Percentiles rank a stretch among this genome's conserved stretches.
These are phyloP conservation scores for Brachypodius melanocephalos DNA, from an alignment of 2,113 vertebrate genomes.

Conservation along the genomic window DNA sequence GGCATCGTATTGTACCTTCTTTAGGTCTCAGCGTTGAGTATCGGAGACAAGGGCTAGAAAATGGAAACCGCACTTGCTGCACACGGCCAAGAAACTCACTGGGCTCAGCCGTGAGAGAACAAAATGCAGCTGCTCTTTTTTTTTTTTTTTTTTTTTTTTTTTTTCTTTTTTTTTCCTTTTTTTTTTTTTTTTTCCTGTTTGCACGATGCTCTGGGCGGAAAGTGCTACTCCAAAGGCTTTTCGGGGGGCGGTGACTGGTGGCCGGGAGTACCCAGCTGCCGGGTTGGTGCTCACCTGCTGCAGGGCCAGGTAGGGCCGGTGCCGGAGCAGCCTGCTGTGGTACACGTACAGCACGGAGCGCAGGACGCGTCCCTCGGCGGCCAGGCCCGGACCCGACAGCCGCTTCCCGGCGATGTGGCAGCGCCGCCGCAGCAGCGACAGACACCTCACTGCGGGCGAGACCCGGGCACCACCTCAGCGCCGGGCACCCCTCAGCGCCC, in stretches of 20 bases:
- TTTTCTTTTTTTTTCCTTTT: too few relatives aligned
- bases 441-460: constrained; percentile 35
- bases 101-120: fast-evolving
- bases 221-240: background rate
- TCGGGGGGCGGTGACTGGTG: fast-evolving
- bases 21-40: fast-evolving
- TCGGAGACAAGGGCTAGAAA: fast-evolving
- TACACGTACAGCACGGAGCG: constrained; percentile 70
- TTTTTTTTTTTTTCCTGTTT: too few relatives aligned
- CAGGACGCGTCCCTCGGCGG: constrained; percentile 65
- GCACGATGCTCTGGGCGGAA: background rate
- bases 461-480: background rate
- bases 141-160: too few relatives aligned
- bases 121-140: too few relatives aligned
- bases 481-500: background rate
- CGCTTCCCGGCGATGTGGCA: background rate
- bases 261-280: background rate
- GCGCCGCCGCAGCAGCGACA: constrained; percentile 31
- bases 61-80: fast-evolving
- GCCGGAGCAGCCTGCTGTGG: constrained; percentile 68
- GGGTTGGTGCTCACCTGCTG: constrained; percentile 70
- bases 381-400: constrained; percentile 45
- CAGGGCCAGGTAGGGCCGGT: constrained; percentile 72
- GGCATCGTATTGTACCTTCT: background rate
- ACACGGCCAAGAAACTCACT: background rate